A percentile compares a stretch with the other conserved stretches of the same genome.
phyloP scores from a whole-genome alignment of 2,888 invertebrate species.

The Protodeltote pygarga region DNA sequence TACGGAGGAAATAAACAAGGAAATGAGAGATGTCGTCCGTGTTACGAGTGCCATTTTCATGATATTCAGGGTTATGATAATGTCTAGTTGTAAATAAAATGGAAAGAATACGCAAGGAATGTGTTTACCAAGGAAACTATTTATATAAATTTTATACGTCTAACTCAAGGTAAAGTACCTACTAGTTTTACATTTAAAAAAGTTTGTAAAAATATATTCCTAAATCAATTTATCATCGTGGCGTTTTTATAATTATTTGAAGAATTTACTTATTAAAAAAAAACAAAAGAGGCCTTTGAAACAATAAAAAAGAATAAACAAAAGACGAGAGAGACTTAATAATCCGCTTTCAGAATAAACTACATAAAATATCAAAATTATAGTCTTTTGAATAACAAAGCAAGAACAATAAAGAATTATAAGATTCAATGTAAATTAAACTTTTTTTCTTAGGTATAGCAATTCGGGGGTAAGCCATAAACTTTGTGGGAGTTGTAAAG shows the following conservation, averaged over 20 bases:
- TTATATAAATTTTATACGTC: too few relatives aligned
- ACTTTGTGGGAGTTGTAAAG: constrained; percentile 69
- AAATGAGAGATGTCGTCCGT: constrained; percentile 63
- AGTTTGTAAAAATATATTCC: neutral
- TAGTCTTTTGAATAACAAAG: constrained; percentile 46
- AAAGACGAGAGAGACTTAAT: constrained; percentile 28
- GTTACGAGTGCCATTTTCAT: constrained; percentile 49
- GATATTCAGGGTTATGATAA: constrained; percentile 45
- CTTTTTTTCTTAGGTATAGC: constrained; percentile 66
- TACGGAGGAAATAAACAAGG: constrained; percentile 55
- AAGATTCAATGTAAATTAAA: constrained; percentile 72
- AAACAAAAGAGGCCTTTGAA: constrained; percentile 25
- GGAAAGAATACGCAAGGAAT: constrained; percentile 32
- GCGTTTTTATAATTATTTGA: neutral
- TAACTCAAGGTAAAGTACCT: too few relatives aligned
- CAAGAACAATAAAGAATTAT: constrained; percentile 68
- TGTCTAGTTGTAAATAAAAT: constrained; percentile 41
- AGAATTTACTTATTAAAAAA: too few relatives aligned
- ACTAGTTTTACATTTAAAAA: too few relatives aligned
- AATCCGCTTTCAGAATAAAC: constrained; percentile 29
- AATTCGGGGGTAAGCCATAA: constrained; percentile 67
- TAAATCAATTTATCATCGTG: neutral
- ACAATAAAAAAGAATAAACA: constrained; percentile 27
- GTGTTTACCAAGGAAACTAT: constrained; percentile 23
- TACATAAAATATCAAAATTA: constrained; percentile 32